phyloP scores from a whole-genome alignment of 2,113 vertebrate species.

The Notothenia rossii region DNA sequence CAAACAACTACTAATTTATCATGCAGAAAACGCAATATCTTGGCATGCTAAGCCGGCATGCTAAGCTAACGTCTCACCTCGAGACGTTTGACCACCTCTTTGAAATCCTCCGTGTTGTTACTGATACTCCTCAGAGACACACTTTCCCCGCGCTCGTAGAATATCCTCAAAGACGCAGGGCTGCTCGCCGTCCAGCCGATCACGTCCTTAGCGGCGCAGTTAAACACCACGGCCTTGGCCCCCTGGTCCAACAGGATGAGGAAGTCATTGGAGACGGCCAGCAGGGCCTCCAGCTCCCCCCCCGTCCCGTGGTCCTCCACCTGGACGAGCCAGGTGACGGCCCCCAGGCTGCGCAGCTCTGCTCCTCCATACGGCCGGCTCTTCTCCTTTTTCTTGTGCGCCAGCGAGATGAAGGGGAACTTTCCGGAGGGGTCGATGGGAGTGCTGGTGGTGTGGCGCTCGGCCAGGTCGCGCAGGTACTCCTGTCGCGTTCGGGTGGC shows the following conservation, averaged over 20 bases:
- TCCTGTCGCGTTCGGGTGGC: conserved; percentile 97
- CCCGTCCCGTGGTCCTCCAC: conserved; percentile 93
- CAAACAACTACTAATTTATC: neutral
- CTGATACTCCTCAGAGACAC: conserved; percentile 91
- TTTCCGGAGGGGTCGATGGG: conserved; percentile 97
- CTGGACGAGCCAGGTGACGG: conserved; percentile 90
- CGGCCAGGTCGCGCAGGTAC: conserved; percentile 96
- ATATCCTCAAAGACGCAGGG: conserved; percentile 93
- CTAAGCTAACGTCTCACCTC: conserved; percentile 83
- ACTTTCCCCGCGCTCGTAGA: conserved; percentile 95
- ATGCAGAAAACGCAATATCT: neutral
- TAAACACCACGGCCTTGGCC: conserved; percentile 94
- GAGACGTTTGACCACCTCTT: conserved; percentile 95
- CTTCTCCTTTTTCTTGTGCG: conserved; percentile 98
- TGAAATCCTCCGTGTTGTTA: conserved; percentile 93
- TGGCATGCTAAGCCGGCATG: neutral
- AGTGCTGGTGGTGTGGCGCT: conserved; percentile 97
- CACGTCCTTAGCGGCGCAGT: conserved; percentile 95
- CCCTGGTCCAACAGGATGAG: conserved; percentile 94
- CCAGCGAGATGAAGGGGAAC: conserved; percentile 97
- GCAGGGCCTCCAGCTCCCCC: conserved; percentile 92
- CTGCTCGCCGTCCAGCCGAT: conserved; percentile 95
- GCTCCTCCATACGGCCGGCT: conserved; percentile 91
- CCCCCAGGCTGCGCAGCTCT: conserved; percentile 93
- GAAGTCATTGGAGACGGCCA: conserved; percentile 95